Base-by-base conservation (phyloP, 2,113 vertebrate species). In the Athene cunicularia region DNA sequence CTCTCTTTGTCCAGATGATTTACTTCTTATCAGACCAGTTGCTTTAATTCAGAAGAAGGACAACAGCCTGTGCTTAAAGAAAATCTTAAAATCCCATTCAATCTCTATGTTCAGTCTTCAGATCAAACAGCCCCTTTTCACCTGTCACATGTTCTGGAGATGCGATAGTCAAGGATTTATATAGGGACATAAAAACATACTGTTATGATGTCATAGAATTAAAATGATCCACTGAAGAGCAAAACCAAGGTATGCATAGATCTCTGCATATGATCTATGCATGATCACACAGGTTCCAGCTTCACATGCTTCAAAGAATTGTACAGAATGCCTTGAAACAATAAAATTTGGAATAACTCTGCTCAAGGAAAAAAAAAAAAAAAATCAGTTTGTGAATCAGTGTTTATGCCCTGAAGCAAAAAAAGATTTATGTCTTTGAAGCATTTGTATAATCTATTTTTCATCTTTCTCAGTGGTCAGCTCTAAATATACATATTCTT, bases 121-220 rank as follows among this genome's bases (percentile, higher is more conserved):
- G 80, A 97, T 86, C 81, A 83, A 87, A 12, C 5, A 21, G 49
- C 90, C 41, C 28, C 33, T 96, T 93, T 87, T 64, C 32, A 50
- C 49, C 75, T 86, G 82, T 80, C 97, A 96, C 83, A 75, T 95
- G 96, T 89, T 68, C 77, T 26, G 60, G 58, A 76, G 72, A 22
- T 85, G 62, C 56, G 83, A 4, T 10, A 60, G 23, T 7, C 59
- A 28, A 50, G 52, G 50, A 94, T 95, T 97, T 96, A 77, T 53
- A 83, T 92, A 94, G 76, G 52, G 12, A 76, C 11, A 82, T 59
- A n/a, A 68, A 80, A 63, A 52, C 6, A 1, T 21, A 45, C 26
- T 45, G 21, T n/a, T 77, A 23, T 90, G 94, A 95, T 68, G 52
- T 92, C 94, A 96, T 1, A 59, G 41, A 74, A 81, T 86, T 73